Evolutionary conservation across 2,797 vertebrate species (phyloP).

Genomic region (Galagoides demidoff): DNA sequence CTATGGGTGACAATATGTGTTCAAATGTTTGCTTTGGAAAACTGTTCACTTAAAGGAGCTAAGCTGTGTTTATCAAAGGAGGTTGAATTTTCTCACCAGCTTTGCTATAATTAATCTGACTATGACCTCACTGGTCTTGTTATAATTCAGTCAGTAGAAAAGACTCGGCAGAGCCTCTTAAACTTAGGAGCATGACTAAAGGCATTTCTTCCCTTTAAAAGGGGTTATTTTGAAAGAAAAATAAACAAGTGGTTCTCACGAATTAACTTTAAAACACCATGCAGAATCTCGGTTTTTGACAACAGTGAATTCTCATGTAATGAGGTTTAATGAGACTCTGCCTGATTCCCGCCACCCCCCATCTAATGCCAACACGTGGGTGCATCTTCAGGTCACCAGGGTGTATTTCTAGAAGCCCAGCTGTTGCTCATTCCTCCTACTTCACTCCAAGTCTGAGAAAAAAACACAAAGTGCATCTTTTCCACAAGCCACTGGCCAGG

Average conservation of each 20-base stretch:
- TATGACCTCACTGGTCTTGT: slow-evolving; percentile 56
- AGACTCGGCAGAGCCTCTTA: not conserved
- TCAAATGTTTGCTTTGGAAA: slow-evolving; percentile 47
- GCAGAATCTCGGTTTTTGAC: slow-evolving; percentile 64
- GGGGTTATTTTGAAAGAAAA: slow-evolving; percentile 62
- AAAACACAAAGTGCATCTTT: not conserved
- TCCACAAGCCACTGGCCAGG: not conserved
- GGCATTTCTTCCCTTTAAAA: slow-evolving; percentile 23
- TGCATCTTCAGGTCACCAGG: not conserved
- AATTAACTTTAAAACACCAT: slow-evolving; percentile 67
- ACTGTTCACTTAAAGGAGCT: slow-evolving; percentile 51
- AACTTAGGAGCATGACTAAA: slow-evolving; percentile 66
- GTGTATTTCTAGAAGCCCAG: not conserved
- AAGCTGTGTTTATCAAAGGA: slow-evolving; percentile 60
- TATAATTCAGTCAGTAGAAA: slow-evolving; percentile 63
- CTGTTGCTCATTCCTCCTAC: not conserved
- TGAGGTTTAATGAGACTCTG: slow-evolving; percentile 11
- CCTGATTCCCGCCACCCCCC: not conserved
- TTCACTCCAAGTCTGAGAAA: not conserved
- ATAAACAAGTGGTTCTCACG: slow-evolving; percentile 65
- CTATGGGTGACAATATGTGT: not conserved
- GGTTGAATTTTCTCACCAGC: slow-evolving; percentile 60
- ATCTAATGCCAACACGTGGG: not conserved
- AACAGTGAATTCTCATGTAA: slow-evolving; percentile 7
- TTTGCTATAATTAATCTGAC: slow-evolving; percentile 66